These are phyloP conservation scores for Quadroppia sp. DNA, from an alignment of 2,888 invertebrate genomes.

Conservation along the genomic window DNA sequence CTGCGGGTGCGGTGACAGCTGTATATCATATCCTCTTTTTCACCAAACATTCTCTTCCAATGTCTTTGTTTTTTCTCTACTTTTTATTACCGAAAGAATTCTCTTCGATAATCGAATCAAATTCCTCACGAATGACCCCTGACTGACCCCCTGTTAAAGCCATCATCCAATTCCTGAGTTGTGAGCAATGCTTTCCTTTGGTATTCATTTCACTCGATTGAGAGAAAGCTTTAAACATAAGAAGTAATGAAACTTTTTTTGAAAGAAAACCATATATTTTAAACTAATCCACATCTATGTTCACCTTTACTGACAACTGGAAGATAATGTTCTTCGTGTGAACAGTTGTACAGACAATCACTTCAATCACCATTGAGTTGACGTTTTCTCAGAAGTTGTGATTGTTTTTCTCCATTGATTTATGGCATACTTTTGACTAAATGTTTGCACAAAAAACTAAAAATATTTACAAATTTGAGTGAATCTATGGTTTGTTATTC, in stretches of 20 bases:
- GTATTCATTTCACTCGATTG: neutral
- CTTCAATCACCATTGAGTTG: neutral
- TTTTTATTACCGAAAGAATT: neutral
- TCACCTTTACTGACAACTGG: slow-evolving; percentile 25
- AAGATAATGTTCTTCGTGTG: slow-evolving; percentile 1
- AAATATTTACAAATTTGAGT: too few species aligned
- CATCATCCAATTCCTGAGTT: neutral
- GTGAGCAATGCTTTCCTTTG: neutral
- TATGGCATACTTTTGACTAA: too few species aligned
- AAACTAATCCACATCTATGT: slow-evolving; percentile 7
- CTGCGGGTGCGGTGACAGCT: slow-evolving; percentile 33
- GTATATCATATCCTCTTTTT: slow-evolving; percentile 34
- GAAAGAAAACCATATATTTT: neutral
- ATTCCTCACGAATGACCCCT: neutral
- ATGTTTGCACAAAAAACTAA: too few species aligned
- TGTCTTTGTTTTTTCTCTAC: slow-evolving; percentile 13
- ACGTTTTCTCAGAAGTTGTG: neutral
- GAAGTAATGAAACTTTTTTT: neutral
- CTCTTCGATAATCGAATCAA: slow-evolving; percentile 8
- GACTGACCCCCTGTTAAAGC: slow-evolving; percentile 16
- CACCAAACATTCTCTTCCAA: slow-evolving; percentile 7
- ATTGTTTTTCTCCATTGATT: neutral
- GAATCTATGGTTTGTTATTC: neutral
- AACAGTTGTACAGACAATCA: slow-evolving; percentile 22
- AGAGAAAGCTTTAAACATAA: neutral